Base-by-base conservation (phyloP, 2,888 invertebrate genomes). In the Synergus japonicus region DNA sequence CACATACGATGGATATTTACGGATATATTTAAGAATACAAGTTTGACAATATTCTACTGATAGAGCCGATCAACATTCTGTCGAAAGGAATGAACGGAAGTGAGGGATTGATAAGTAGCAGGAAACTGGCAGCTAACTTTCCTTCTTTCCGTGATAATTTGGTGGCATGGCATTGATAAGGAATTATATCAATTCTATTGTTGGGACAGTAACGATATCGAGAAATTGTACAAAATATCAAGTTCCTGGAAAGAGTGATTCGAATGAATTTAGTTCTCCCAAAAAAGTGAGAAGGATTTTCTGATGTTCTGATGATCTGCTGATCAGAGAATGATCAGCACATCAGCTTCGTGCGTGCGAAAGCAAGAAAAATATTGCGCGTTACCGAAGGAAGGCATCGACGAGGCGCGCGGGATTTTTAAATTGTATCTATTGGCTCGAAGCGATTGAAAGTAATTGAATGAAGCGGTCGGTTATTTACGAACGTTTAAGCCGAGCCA, bases 381-480 rank as follows among this genome's bases (percentile, higher is more conserved):
- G 18, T 63, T 41, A 46, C 10, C 43, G 13, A 64, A 76, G 44
- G 41, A 18, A 43, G 41, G 67, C 76, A 76, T 76, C 76, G 64
- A 63, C 41, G 13, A 46, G 63, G 73, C 54, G 81, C 83, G 83
- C 85, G 85, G 85, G 85, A 86, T 91, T 91, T 91, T 90, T 92
- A 92, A 92, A 92, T 92, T 92, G 90, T 92, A 92, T 92, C 91
- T 92, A 92, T 92, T 92, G 92, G 92, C 91, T 89, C 90, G 90
- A 89, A 92, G 90, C 92, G 91, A 92, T 92, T 92, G 92, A 91
- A 92, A 91, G 92, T 92, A 92, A 92, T 92, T 92, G 92, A 92
- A 92, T 91, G 92, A 92, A 92, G 92, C 92, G 89, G 90, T 86
- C 91, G 90, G 91, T 91, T 92, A 92, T 92, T 92, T 92, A 92